phyloP scores from a whole-genome alignment of 2,888 invertebrate genomes.

The Oasisia sp. region DNA sequence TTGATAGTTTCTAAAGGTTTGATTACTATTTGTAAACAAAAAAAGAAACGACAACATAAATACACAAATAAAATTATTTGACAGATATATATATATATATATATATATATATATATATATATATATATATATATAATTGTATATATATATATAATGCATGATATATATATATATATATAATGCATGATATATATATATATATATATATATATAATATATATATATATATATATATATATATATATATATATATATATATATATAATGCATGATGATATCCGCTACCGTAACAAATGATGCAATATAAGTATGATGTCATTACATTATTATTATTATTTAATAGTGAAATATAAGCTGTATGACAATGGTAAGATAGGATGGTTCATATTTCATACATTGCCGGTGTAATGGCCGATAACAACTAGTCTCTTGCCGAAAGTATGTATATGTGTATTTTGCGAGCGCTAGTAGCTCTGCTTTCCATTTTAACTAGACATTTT shows the following conservation, averaged over 20 bases:
- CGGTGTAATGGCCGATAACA: neutral
- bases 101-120: neutral
- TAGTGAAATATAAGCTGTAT: neutral
- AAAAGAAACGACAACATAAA: neutral
- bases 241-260: neutral
- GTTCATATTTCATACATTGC: too few species aligned
- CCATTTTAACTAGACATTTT: too few species aligned
- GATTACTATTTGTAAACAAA: neutral
- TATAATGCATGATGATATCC: too few species aligned
- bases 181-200: neutral
- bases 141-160: too few species aligned
- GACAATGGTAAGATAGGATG: too few species aligned
- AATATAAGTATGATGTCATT: too few species aligned
- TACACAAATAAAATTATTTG: neutral
- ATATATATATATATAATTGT: too few species aligned
- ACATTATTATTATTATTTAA: too few species aligned
- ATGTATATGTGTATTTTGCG: neutral
- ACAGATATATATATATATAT: neutral
- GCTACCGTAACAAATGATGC: too few species aligned
- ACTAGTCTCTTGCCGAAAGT: neutral
- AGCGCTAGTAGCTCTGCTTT: neutral
- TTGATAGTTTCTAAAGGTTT: neutral
- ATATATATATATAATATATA: constrained; percentile 20
- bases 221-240: constrained; percentile 21
- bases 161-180: too few species aligned